Percentiles rank a stretch among this genome's conserved stretches.
phyloP scores from a whole-genome alignment of 1,140 invertebrate genomes.

The Drosophila azteca region DNA sequence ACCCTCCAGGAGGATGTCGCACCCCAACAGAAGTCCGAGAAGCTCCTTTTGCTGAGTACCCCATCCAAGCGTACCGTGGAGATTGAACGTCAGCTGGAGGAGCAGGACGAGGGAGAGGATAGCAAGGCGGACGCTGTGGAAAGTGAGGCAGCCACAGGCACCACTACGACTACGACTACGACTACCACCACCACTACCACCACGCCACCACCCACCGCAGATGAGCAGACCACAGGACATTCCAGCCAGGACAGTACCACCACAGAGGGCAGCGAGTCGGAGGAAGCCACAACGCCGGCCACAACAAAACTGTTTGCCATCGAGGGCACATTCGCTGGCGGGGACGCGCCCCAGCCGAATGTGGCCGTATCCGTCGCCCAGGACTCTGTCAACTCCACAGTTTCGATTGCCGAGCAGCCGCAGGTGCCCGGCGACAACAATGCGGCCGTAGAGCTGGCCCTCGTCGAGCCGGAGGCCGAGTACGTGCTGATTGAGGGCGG shows the following conservation, averaged over 20 bases:
- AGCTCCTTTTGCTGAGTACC: conserved; percentile 69
- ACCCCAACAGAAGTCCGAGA: conserved; percentile 54
- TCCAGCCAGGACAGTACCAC: conserved; percentile 20
- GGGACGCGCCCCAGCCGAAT: conserved; percentile 42
- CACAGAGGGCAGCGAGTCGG: conserved; percentile 26
- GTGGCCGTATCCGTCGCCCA: conserved; percentile 59
- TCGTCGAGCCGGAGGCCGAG: conserved; percentile 71
- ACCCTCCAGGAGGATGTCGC: conserved; percentile 30
- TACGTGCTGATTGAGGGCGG: conserved; percentile 68
- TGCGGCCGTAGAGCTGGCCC: conserved; percentile 63
- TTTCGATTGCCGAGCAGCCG: conserved; percentile 67
- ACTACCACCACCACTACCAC: conserved; percentile 19
- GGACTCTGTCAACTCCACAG: conserved; percentile 54
- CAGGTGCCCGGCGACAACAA: conserved; percentile 60
- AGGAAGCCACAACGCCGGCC: conserved; percentile 29
- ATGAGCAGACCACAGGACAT: conserved; percentile 3
- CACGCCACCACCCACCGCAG: conserved; percentile 11
- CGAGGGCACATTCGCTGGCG: conserved; percentile 55
- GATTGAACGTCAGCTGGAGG: conserved; percentile 60
- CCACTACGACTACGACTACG: too few relatives aligned
- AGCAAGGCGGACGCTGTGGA: conserved; percentile 20
- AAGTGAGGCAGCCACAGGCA: conserved; percentile 20
- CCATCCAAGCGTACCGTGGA: conserved; percentile 58
- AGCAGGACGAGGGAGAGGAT: conserved; percentile 62
- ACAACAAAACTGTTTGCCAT: conserved; percentile 71